Conservation (phyloP, 2,888 invertebrate genomes). For the Gisinianus flammeolus region DNA sequence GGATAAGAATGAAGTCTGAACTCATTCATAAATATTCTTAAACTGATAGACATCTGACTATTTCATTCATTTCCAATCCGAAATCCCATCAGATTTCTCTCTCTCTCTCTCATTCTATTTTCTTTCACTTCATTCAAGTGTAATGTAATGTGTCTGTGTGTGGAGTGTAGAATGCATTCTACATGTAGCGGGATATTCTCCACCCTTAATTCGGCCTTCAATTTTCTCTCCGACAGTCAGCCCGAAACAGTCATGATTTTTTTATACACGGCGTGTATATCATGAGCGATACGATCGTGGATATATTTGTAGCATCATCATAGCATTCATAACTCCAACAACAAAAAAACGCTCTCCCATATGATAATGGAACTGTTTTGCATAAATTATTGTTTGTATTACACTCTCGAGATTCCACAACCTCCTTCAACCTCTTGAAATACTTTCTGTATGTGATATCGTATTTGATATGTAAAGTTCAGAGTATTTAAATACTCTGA, state of each 20-base stretch:
- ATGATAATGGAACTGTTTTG: no score
- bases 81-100: conserved; percentile 42
- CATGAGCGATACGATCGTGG: not conserved
- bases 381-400: no score
- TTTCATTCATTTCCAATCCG: conserved; percentile 42
- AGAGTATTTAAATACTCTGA: no score
- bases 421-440: no score
- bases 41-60: conserved; percentile 43
- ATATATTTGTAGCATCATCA: not conserved
- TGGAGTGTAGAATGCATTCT: not conserved
- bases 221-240: not conserved
- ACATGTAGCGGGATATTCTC: no score
- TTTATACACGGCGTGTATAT: not conserved
- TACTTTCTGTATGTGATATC: no score
- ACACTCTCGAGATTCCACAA: no score
- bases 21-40: conserved; percentile 42
- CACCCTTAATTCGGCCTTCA: conserved; percentile 27
- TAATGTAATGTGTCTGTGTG: not conserved
- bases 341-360: no score
- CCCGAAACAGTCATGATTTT: not conserved
- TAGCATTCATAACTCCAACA: not conserved
- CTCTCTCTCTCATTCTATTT: conserved; percentile 1
- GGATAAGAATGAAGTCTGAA: conserved; percentile 15
- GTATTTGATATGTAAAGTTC: no score
- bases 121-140: not conserved